These are phyloP conservation scores for Cephalopachus bancanus DNA, from an alignment of 2,797 vertebrate species.

Conservation along the genomic window DNA sequence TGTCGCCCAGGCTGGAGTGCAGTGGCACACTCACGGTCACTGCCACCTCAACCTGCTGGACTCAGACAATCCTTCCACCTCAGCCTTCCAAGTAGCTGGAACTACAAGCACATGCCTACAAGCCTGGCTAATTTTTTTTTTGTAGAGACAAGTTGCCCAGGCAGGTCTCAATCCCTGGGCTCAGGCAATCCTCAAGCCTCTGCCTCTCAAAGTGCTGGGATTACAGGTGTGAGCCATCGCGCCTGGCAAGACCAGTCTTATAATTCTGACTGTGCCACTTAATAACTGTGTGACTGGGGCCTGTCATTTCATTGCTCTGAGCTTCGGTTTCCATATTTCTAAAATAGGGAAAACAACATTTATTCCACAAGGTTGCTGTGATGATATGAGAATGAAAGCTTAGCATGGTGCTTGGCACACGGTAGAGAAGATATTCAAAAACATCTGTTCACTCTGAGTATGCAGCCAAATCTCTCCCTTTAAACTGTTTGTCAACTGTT, in stretches of 20 bases:
- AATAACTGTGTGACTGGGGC: neutral
- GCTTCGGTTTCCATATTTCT: neutral
- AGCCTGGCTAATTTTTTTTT: neutral
- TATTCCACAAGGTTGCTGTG: neutral
- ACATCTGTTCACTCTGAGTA: neutral
- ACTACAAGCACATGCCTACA: neutral
- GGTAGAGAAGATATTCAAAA: neutral
- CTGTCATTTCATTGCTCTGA: neutral
- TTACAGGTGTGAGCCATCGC: neutral
- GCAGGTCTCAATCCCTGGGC: neutral
- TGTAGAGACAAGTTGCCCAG: neutral
- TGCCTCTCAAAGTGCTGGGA: neutral
- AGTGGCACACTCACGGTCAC: neutral
- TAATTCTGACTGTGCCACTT: neutral
- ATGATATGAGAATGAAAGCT: neutral
- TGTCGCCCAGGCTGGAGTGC: neutral
- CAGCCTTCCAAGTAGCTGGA: neutral
- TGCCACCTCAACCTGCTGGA: neutral
- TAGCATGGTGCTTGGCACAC: neutral
- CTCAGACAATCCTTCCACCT: neutral
- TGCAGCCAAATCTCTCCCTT: neutral
- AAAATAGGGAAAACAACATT: neutral
- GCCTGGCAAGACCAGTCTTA: neutral
- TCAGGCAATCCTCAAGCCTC: neutral
- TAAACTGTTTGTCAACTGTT: neutral